These are phyloP conservation scores for Mola mola DNA, from an alignment of 2,113 vertebrate species.

Conservation along the genomic window DNA sequence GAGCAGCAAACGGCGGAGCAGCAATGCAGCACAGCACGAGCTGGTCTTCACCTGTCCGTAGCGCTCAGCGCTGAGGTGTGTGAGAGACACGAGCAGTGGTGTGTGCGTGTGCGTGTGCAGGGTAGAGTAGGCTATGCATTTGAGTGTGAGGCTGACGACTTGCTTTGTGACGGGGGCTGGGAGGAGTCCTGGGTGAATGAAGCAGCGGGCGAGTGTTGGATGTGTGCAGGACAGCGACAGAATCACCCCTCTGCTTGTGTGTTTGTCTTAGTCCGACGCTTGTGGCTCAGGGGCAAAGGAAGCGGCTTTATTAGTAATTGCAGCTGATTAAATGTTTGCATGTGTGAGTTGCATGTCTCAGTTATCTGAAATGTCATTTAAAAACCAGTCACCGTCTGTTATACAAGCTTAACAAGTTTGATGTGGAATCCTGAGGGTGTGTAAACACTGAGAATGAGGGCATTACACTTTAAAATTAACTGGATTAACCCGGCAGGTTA, in stretches of 20 bases:
- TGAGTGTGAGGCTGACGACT: conserved; percentile 58
- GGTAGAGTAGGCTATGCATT: conserved; percentile 15
- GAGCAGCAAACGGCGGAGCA: conserved; percentile 52
- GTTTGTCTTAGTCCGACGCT: not conserved
- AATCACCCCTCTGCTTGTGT: conserved; percentile 29
- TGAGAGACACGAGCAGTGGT: conserved; percentile 31
- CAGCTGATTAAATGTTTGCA: conserved; percentile 22
- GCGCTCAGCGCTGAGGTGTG: conserved; percentile 54
- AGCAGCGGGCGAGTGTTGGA: conserved; percentile 32
- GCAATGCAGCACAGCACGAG: conserved; percentile 56
- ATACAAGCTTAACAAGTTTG: too few species aligned
- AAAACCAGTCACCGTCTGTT: too few species aligned
- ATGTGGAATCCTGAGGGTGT: too few species aligned
- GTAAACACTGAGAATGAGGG: too few species aligned
- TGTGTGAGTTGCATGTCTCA: too few species aligned
- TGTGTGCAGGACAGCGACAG: conserved; percentile 35
- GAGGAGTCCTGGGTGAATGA: conserved; percentile 36
- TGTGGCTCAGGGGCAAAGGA: conserved; percentile 12
- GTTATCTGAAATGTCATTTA: too few species aligned
- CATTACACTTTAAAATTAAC: too few species aligned
- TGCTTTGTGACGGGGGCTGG: conserved; percentile 57
- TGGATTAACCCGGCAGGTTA: too few species aligned
- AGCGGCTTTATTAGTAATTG: conserved; percentile 30
- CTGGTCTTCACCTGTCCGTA: conserved; percentile 58
- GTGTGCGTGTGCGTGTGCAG: conserved; percentile 10